Evolutionary conservation across 2,797 vertebrate genomes (phyloP), one percentile per base, ranked within the genome.

Genomic region (Babyrousa celebensis): DNA sequence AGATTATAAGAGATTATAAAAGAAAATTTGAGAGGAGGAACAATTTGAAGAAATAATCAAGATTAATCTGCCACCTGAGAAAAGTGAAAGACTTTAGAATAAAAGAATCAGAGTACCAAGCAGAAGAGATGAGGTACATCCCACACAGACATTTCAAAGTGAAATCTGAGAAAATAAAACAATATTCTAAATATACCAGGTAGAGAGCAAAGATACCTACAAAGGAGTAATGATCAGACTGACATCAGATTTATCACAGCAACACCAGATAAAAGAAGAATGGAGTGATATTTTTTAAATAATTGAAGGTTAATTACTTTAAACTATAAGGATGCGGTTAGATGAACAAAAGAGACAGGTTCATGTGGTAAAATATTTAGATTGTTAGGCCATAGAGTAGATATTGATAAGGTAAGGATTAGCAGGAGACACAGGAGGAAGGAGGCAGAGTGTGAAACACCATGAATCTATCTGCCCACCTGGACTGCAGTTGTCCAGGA

Each of bases 21-120:
- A 54, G 40, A 40, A 52, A 67, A 78, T 5, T 27, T 48, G n/a
- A 67, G n/a, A 78, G 21, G 23, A 63, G 43, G 7, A 56, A 54
- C 72, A 54, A 14, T 52, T 75, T 77, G 71, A 78, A 89, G n/a
- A 77, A 78, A 40, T 67, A 67, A 65, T 67, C 52, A 25, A 67
- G 43, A 56, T 85, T 54, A 78, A 89, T 78, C 56, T 67, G n/a
- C n/a, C 62, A 54, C 56, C 77, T 40, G 40, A 40, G 43, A 36
- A 20, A 89, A 75, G 75, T 63, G 29, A 63, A 89, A 89, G 43
- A 54, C 43, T 65, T 88, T 20, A 20, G 21, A 25, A 65, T 65
- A 77, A 77, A 65, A 21, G 48, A 77, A 65, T 89, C n/a, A 54
- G 71, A 88, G 21, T 89, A 62, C 43, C n/a, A 78, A 77, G 56